Evolutionary conservation across 2,888 invertebrate genomes (phyloP).

Genomic region (Sphinx pinastri): DNA sequence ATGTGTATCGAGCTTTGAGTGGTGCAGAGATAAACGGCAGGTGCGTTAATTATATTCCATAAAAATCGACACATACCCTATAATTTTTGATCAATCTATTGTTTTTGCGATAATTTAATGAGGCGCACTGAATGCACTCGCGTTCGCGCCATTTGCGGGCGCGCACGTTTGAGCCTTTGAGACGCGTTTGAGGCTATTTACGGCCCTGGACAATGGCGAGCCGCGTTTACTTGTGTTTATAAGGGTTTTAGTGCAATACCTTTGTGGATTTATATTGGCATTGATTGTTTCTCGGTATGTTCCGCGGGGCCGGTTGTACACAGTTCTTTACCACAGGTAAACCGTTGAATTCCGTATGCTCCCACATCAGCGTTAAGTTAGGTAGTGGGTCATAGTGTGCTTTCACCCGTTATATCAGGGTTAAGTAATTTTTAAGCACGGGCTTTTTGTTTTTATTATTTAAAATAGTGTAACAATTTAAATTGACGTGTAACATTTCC

Average conservation of each 20-base stretch:
- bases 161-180: conserved; percentile 12
- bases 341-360: too few relatives aligned
- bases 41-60: too few relatives aligned
- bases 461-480: too few relatives aligned
- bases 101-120: conserved; percentile 7
- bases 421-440: too few relatives aligned
- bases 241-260: conserved; percentile 57
- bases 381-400: too few relatives aligned
- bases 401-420: too few relatives aligned
- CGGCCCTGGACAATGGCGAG: conserved; percentile 36
- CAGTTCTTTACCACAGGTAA: neutral
- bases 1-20: neutral
- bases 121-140: conserved; percentile 9
- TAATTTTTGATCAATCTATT: neutral
- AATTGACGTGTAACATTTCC: too few relatives aligned
- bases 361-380: too few relatives aligned
- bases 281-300: conserved; percentile 62
- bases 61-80: neutral
- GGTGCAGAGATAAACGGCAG: too few relatives aligned
- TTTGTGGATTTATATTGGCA: conserved; percentile 62
- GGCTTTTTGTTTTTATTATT: too few relatives aligned
- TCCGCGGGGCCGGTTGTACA: neutral
- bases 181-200: conserved; percentile 46
- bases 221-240: conserved; percentile 56
- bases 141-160: neutral